Conservation (phyloP, 2,797 vertebrate genomes). For the Labroides dimidiatus region DNA sequence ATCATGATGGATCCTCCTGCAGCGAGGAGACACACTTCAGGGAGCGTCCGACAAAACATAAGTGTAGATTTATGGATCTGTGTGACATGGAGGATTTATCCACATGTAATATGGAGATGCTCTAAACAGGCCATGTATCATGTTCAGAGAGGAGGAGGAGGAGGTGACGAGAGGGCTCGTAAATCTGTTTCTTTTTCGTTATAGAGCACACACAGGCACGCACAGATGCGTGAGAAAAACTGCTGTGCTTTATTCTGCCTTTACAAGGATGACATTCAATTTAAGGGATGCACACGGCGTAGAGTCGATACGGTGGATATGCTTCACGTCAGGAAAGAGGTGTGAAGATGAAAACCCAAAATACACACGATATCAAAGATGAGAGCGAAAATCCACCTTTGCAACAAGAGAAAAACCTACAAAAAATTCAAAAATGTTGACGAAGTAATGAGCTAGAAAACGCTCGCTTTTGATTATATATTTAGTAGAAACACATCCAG, state of each 20-base stretch:
- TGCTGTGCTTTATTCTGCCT: slow-evolving; percentile 33
- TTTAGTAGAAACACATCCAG: too few species aligned
- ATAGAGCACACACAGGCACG: too few species aligned
- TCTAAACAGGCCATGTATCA: slow-evolving; percentile 50
- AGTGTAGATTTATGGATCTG: slow-evolving; percentile 50
- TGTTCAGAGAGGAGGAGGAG: slow-evolving; percentile 14
- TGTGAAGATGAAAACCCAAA: neutral
- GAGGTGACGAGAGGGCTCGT: slow-evolving; percentile 22
- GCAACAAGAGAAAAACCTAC: neutral
- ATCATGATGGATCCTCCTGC: slow-evolving; percentile 59
- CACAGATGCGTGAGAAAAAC: slow-evolving; percentile 12
- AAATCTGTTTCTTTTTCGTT: slow-evolving; percentile 47
- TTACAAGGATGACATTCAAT: slow-evolving; percentile 36
- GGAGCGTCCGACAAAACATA: slow-evolving; percentile 26
- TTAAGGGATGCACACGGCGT: slow-evolving; percentile 17
- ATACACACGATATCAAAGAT: neutral
- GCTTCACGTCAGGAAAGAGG: neutral
- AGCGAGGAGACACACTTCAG: slow-evolving; percentile 23
- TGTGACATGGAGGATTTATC: slow-evolving; percentile 41
- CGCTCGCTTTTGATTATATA: too few species aligned
- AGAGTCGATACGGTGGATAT: slow-evolving; percentile 24
- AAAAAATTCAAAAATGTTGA: too few species aligned
- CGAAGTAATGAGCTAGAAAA: too few species aligned
- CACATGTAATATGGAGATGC: slow-evolving; percentile 25
- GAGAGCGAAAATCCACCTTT: neutral